Conservation (phyloP, 2,888 invertebrate genomes). For the Cenopis cana region DNA sequence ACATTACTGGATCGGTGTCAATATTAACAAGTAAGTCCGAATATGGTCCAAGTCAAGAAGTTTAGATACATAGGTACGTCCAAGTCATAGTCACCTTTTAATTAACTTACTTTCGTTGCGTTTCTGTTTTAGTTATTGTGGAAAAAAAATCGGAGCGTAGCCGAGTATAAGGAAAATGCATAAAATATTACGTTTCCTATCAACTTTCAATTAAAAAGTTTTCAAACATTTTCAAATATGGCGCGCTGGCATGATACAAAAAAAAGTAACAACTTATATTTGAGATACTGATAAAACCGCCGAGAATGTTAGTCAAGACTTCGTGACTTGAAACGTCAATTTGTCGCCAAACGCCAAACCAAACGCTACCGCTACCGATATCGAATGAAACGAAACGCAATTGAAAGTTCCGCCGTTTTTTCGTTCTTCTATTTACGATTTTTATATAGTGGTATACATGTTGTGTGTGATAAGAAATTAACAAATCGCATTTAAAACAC, state of each 20-base stretch:
- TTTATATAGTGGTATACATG: conserved; percentile 35
- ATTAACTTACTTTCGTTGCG: too few species aligned
- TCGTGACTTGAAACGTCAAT: not conserved
- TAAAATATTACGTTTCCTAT: not conserved
- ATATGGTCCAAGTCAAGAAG: too few species aligned
- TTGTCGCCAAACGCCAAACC: not conserved
- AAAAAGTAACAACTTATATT: not conserved
- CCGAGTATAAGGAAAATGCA: not conserved
- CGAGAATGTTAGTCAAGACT: not conserved
- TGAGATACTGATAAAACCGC: conserved; percentile 10
- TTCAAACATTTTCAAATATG: not conserved
- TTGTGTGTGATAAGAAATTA: conserved; percentile 40
- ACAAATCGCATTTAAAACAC: conserved; percentile 28
- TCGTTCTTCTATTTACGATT: conserved; percentile 37
- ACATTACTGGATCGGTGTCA: not conserved
- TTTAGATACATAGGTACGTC: too few species aligned
- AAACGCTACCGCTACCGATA: not conserved
- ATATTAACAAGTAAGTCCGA: not conserved
- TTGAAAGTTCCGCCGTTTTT: conserved; percentile 41
- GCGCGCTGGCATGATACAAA: not conserved
- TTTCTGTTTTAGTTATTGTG: not conserved
- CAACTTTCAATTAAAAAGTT: not conserved
- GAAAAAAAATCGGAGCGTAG: not conserved
- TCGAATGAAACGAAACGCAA: conserved; percentile 36
- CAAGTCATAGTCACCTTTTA: too few species aligned